Evolutionary conservation across 2,888 invertebrate genomes (phyloP).

Genomic region (Serrognathus titanus): DNA sequence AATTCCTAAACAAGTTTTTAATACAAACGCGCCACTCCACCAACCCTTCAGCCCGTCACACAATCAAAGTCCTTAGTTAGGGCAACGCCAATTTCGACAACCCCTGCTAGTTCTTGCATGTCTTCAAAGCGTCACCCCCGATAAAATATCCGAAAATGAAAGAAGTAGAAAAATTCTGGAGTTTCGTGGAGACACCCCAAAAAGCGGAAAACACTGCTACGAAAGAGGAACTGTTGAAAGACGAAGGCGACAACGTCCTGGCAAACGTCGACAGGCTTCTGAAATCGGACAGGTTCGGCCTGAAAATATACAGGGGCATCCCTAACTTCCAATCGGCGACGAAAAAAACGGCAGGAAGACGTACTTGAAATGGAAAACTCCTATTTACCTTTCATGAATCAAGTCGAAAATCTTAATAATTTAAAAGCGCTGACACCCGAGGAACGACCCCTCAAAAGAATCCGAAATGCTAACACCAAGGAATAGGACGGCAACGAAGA

Average conservation of each 20-base stretch:
- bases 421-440: too few relatives aligned
- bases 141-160: neutral
- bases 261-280: conserved; percentile 15
- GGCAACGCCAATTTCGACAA: neutral
- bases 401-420: too few relatives aligned
- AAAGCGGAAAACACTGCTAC: neutral
- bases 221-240: conserved; percentile 12
- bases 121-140: neutral
- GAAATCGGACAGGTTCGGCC: conserved; percentile 14
- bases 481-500: neutral
- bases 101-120: neutral
- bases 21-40: neutral
- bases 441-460: neutral
- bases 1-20: neutral
- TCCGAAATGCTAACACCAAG: neutral
- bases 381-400: neutral
- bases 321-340: neutral
- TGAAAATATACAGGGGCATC: conserved; percentile 7
- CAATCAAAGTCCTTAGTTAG: too few relatives aligned
- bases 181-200: conserved; percentile 10
- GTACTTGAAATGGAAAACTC: neutral
- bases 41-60: neutral
- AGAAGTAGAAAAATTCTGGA: conserved; percentile 10
- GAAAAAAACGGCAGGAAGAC: neutral
- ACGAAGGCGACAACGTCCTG: conserved; percentile 14